phyloP scores from a whole-genome alignment of 1,140 invertebrate genomes.

The Nasonia vitripennis region DNA sequence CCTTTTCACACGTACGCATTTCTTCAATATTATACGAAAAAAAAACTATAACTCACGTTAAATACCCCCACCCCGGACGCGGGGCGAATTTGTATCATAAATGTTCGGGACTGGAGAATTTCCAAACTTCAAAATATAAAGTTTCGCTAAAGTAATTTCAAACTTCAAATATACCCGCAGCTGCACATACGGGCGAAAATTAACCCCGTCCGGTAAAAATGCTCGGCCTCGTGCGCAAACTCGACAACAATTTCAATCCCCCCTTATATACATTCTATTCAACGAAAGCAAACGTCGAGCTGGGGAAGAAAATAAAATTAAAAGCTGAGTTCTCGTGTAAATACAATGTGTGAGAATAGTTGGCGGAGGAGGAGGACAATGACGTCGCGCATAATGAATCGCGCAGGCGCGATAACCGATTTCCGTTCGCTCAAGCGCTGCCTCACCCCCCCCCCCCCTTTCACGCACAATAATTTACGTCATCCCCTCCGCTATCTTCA shows the following conservation, averaged over 20 bases:
- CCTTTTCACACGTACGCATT: too few relatives aligned
- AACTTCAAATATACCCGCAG: not conserved
- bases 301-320: conserved; percentile 2
- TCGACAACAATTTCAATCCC: not conserved
- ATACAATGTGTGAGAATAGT: conserved; percentile 11
- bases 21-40: too few relatives aligned
- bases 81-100: not conserved
- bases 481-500: not conserved
- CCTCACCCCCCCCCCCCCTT: not conserved
- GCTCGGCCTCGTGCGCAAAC: too few relatives aligned
- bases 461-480: conserved; percentile 15
- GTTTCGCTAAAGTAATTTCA: not conserved
- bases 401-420: conserved; percentile 37
- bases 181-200: not conserved
- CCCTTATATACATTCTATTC: not conserved
- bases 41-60: too few relatives aligned
- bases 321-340: not conserved
- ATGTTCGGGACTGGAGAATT: not conserved
- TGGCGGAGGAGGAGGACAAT: not conserved
- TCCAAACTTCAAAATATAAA: not conserved
- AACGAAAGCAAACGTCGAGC: too few relatives aligned
- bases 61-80: too few relatives aligned
- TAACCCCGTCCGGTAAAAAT: not conserved
- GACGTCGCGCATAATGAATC: conserved; percentile 29
- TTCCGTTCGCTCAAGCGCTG: not conserved